Conservation (phyloP, 2,113 vertebrate genomes). For the Pteropus alecto region DNA sequence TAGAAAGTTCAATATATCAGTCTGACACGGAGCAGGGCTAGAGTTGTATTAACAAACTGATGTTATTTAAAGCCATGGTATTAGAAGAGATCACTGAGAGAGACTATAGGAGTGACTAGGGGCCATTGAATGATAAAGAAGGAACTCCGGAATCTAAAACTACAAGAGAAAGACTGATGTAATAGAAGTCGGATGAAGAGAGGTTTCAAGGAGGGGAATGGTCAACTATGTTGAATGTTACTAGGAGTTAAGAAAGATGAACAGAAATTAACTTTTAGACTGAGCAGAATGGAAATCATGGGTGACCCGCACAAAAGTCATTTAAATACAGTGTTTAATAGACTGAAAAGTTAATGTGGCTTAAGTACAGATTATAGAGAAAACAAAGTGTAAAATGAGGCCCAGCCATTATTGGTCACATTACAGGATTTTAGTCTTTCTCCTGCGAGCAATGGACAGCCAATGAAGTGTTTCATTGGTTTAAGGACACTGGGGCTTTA, state of each 20-base stretch:
- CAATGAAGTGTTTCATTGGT: neutral
- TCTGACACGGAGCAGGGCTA: neutral
- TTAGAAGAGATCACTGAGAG: neutral
- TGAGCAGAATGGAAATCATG: neutral
- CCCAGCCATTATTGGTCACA: neutral
- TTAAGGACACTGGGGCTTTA: neutral
- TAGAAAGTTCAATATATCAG: neutral
- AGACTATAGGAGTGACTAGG: neutral
- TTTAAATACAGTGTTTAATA: slow-evolving; percentile 1
- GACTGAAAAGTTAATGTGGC: neutral
- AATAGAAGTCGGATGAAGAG: neutral
- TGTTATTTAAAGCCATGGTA: neutral
- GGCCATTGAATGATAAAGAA: neutral
- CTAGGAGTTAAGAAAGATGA: neutral
- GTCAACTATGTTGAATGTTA: neutral
- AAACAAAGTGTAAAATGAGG: neutral
- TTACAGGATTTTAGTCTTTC: neutral
- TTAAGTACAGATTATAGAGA: neutral
- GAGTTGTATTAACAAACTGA: neutral
- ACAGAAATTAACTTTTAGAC: slow-evolving; percentile 21
- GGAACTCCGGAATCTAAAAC: neutral
- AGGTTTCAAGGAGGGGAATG: neutral
- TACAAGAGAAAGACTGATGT: neutral
- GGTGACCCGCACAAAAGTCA: neutral
- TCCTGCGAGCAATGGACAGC: neutral